Evolutionary conservation across 2,797 vertebrate genomes (phyloP).

Genomic region (Sebastes diaconus): DNA sequence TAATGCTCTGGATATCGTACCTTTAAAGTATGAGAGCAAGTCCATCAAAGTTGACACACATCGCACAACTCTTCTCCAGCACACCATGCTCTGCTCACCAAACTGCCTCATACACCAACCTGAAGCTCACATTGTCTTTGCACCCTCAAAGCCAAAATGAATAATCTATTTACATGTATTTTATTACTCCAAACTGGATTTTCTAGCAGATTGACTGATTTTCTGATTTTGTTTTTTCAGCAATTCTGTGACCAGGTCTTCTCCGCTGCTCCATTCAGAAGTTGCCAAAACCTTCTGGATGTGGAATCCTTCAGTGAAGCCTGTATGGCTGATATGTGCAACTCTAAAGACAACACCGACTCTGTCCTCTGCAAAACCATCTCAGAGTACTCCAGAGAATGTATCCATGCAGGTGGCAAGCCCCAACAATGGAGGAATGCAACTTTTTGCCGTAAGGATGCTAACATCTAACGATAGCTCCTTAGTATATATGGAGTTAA

Average conservation of each 20-base stretch:
- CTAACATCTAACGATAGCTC: background rate
- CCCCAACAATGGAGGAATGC: conserved; percentile 79
- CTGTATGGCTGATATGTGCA: conserved; percentile 77
- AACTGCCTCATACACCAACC: too few species aligned
- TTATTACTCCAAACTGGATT: too few species aligned
- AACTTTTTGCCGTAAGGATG: conserved; percentile 78
- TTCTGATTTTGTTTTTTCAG: conserved; percentile 47
- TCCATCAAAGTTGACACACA: background rate
- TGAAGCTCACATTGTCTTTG: background rate
- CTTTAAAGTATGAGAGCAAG: background rate
- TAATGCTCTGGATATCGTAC: too few species aligned
- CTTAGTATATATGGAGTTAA: background rate
- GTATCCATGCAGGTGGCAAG: conserved; percentile 78
- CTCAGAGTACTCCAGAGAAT: conserved; percentile 83
- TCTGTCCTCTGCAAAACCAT: conserved; percentile 76
- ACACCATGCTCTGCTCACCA: background rate
- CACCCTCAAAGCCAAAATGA: too few species aligned
- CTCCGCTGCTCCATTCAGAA: conserved; percentile 53
- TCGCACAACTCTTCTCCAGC: background rate
- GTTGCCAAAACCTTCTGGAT: conserved; percentile 69
- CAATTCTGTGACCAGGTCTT: conserved; percentile 78
- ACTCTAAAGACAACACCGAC: conserved; percentile 1
- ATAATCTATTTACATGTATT: too few species aligned
- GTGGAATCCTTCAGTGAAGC: conserved; percentile 55
- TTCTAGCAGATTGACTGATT: background rate